Base-by-base conservation (phyloP, 2,888 invertebrate genomes). In the Drepana falcataria region DNA sequence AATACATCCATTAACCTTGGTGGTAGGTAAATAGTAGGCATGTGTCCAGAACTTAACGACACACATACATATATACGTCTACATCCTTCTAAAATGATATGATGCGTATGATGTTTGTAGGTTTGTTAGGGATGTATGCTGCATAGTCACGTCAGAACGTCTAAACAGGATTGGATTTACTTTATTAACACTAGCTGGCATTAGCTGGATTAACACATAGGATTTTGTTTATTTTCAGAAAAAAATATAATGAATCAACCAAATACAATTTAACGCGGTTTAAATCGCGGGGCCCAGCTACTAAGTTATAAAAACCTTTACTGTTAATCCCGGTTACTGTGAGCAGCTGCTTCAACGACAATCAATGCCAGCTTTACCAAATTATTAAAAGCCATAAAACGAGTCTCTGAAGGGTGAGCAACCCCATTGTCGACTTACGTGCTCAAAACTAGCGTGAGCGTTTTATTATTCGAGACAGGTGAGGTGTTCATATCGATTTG, bases 301-400 rank as follows among this genome's bases (percentile, higher is more conserved):
- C 62, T 69, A 68, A 68, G 72, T 70, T 66, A 71, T 80, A 80
- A 69, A 68, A 73, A 80, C 77, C 79, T 81, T 77, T 78, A 73
- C 78, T 68, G 71, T 79, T 85, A 85, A 87, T 85, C 87, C 77
- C 68, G 66, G 73, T 77, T 69, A 79, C 76, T 71, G 69, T 67
- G 71, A 81, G 83, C 90, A 91, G 90, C 90, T 89, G 90, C 85
- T 70, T 68, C 65, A 69, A 66, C 68, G 79, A 85, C 89, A 90
- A 90, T 91, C 90, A 86, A 77, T 85, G 87, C 73, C 83, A 85
- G 87, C 87, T 88, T 87, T 68, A 84, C 81, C 81, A 86, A 87
- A 89, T 89, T 89, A 86, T 90, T 87, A 89, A 91, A 90, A 87
- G 87, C 87, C 84, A 85, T 91, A 89, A 91, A 89, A 89, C 89